A percentile compares a stretch with the other conserved stretches of the same genome.
Conservation (phyloP, 2,797 vertebrate genomes). For the Sebastes cheni region DNA sequence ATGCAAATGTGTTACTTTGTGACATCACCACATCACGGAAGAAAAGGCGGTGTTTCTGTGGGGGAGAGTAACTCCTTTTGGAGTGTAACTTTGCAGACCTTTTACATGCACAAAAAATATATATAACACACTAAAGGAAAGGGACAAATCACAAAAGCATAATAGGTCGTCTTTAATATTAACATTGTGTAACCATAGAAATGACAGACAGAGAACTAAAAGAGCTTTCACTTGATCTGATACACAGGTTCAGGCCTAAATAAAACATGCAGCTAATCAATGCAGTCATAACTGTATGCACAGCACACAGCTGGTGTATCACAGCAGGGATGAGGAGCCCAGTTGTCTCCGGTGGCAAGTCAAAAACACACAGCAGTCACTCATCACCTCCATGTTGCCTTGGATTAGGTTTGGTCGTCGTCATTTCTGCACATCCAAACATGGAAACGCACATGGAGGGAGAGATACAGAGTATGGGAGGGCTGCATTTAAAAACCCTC, state of each 20-base stretch:
- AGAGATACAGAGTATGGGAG: not conserved
- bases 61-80: too few species aligned
- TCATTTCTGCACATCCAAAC: conserved; percentile 8
- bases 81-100: too few species aligned
- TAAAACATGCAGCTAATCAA: not conserved
- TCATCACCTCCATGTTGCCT: conserved; percentile 31
- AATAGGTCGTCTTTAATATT: too few species aligned
- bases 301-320: conserved; percentile 12
- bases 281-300: not conserved
- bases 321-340: conserved; percentile 14
- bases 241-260: not conserved
- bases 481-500: conserved; percentile 1
- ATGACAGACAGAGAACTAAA: too few species aligned
- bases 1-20: not conserved
- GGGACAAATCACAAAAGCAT: too few species aligned
- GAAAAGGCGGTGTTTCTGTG: too few species aligned
- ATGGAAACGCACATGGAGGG: too few species aligned
- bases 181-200: too few species aligned
- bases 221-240: too few species aligned
- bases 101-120: too few species aligned
- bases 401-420: conserved; percentile 25
- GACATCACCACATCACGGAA: too few species aligned
- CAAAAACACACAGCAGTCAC: conserved; percentile 21
- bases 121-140: too few species aligned
- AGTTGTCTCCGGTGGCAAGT: conserved; percentile 30